phyloP scores from a whole-genome alignment of 1,140 invertebrate genomes.

The Halesus radiatus region DNA sequence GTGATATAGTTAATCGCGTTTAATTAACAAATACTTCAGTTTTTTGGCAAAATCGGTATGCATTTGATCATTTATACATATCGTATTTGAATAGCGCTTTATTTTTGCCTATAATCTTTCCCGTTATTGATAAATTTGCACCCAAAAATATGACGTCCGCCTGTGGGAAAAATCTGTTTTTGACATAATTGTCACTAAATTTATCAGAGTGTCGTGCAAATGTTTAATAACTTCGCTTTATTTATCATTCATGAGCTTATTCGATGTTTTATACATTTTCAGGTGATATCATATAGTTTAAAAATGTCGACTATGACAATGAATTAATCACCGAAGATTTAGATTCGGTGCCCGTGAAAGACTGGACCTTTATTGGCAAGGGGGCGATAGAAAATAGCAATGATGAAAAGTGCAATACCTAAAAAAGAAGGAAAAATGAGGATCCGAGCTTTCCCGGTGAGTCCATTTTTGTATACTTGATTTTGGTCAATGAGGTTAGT shows the following conservation, averaged over 20 bases:
- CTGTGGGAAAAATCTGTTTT: slow-evolving; percentile 57
- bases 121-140: not conserved
- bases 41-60: slow-evolving; percentile 46
- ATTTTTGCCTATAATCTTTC: not conserved
- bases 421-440: slow-evolving; percentile 97
- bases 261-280: slow-evolving; percentile 30
- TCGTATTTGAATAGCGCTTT: not conserved
- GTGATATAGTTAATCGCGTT: slow-evolving; percentile 43
- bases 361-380: slow-evolving; percentile 35
- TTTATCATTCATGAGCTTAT: slow-evolving; percentile 17
- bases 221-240: not conserved
- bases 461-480: slow-evolving; percentile 62
- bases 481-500: slow-evolving; percentile 28
- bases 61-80: slow-evolving; percentile 21
- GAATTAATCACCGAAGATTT: slow-evolving; percentile 39
- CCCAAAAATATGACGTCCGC: slow-evolving; percentile 54
- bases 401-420: slow-evolving; percentile 83
- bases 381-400: slow-evolving; percentile 57
- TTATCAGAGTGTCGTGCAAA: slow-evolving; percentile 36
- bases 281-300: slow-evolving; percentile 19
- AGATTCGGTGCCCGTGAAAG: slow-evolving; percentile 45
- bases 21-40: slow-evolving; percentile 45
- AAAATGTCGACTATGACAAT: slow-evolving; percentile 43
- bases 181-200: slow-evolving; percentile 55
- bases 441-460: slow-evolving; percentile 96